phyloP scores from a whole-genome alignment of 2,113 vertebrate genomes.

The Romanogobio albipinnatus region DNA sequence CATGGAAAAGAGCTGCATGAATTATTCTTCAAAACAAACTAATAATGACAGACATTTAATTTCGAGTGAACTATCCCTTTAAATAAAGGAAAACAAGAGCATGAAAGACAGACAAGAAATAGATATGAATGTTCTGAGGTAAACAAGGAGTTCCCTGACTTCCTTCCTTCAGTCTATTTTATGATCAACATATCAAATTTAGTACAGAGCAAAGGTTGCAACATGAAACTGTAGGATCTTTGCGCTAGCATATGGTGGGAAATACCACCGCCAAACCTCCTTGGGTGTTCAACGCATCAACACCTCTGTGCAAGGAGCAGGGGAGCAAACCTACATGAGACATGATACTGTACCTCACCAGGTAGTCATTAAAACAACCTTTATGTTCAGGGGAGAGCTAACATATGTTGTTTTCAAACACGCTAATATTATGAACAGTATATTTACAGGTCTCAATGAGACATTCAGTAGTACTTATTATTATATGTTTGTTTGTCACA shows the following conservation, averaged over 20 bases:
- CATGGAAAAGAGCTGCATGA: neutral
- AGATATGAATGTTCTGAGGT: neutral
- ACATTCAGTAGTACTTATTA: neutral
- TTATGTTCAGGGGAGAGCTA: too few relatives aligned
- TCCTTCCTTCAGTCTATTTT: conserved; percentile 17
- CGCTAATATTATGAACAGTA: too few relatives aligned
- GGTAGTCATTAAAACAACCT: neutral
- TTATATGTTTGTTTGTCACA: neutral
- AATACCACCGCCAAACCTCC: conserved; percentile 8
- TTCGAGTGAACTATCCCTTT: neutral
- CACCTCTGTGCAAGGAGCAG: neutral
- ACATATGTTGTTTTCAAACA: too few relatives aligned
- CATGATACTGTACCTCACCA: neutral
- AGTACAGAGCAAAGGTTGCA: conserved; percentile 16
- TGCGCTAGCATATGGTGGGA: conserved; percentile 24
- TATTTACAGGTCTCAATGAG: neutral
- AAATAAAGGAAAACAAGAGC: neutral
- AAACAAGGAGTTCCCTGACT: conserved; percentile 17
- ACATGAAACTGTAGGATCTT: conserved; percentile 36
- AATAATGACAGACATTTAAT: neutral
- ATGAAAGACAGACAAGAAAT: neutral
- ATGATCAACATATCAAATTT: conserved; percentile 17
- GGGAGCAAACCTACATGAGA: neutral
- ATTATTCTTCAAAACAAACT: neutral
- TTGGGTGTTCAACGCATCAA: neutral